These are phyloP conservation scores for Lepidocolaptes lacrymiger DNA, from an alignment of 2,797 vertebrate genomes.

Conservation along the genomic window DNA sequence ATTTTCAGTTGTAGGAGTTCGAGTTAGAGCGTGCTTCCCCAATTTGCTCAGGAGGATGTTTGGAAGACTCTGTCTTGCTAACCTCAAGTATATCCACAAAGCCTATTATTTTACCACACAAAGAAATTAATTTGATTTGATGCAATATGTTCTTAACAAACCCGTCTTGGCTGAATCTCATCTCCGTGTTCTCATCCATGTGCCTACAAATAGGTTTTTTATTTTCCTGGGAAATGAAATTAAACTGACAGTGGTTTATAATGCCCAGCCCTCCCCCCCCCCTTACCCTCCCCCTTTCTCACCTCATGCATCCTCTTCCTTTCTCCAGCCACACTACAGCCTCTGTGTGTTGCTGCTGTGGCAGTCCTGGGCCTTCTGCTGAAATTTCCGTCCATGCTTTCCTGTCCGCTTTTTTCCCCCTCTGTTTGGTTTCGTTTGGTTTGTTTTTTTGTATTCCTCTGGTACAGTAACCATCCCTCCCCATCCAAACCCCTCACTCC, in stretches of 20 bases:
- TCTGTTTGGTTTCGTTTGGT: neutral
- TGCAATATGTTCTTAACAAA: conserved; percentile 43
- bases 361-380: neutral
- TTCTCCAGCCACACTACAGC: neutral
- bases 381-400: conserved; percentile 24
- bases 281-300: neutral
- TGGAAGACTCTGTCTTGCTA: conserved; percentile 13
- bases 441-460: neutral
- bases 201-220: conserved; percentile 7
- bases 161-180: neutral
- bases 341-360: neutral
- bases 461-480: neutral
- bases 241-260: conserved; percentile 36
- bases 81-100: conserved; percentile 14
- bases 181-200: neutral
- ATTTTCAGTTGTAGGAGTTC: neutral
- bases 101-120: conserved; percentile 33
- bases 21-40: neutral
- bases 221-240: conserved; percentile 53
- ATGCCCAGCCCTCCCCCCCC: neutral
- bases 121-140: conserved; percentile 49
- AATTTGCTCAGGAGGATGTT: neutral
- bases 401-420: neutral
- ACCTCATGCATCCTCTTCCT: neutral
- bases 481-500: neutral